Evolutionary conservation across 2,797 vertebrate genomes (phyloP), one percentile per base, ranked within the genome.

Genomic region (Amphiprion clarkii): DNA sequence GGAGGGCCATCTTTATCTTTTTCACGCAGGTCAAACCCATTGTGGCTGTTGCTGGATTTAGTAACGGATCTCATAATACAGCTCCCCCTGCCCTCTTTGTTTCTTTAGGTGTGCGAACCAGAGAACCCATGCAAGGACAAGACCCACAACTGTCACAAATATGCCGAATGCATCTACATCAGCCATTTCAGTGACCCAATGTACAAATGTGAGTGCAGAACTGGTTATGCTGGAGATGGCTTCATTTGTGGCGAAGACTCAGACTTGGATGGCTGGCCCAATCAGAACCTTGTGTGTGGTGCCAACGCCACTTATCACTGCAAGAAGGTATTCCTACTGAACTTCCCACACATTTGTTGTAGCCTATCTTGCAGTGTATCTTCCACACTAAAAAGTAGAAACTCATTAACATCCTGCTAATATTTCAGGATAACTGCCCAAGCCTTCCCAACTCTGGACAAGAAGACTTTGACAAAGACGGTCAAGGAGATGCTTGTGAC

Each of bases 221-320:
- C 96, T 0, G 98, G 98, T 56, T 99, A 99, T 0, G 98, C 98
- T 3, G 98, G 98, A 0, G 98, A 99, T 7, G 98, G 98, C 53
- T 95, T 93, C 84, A 95, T 99, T 85, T 99, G 98, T 13, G 98
- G 98, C 4, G 98, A 99, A 84, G 98, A 99, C 90, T 98, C 98
- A 0, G 98, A 99, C 89, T 93, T 99, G 92, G 98, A 99, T 29
- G 98, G 98, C n/a, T 99, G 98, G 98, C 98, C 98, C 74, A 99
- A 99, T 92, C 95, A 95, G 55, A 97, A 96, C 87, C 95, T 99
- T 55, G 95, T 97, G 82, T 99, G 98, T 67, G 95, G 95, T 52
- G 95, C 97, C 86, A 99, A 99, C 2, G 95, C 96, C 71, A 98
- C 97, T 1, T 97, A 97, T 74, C 98, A 99, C 81, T 99, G 98